Evolutionary conservation across 2,797 vertebrate genomes (phyloP), one percentile per base, ranked within the genome.

Genomic region (Brachymystax lenok): DNA sequence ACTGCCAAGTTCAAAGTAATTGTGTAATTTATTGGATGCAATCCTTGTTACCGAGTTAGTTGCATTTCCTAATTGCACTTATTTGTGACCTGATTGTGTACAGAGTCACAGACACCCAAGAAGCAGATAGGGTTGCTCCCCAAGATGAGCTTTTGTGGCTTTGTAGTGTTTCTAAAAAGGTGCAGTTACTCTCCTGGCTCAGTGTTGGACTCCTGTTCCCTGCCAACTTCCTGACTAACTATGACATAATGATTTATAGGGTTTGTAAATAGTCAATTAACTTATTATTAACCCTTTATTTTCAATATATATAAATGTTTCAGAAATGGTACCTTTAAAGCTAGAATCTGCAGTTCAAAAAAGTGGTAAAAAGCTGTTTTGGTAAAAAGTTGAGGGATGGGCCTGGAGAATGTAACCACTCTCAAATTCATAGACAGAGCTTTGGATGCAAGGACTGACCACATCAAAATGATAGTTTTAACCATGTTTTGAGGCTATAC

Each of bases 1-100:
- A 59, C 50, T 46, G 14, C 35, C 40, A 14, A 30, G 30, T 54
- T 40, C 8, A 24, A 70, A 52, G 27, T 66, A 69, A 70, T 35
- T 69, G 28, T 64, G 56, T 74, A 16, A 30, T 24, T 16, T 24
- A 4, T 40, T 69, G 4, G 21, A 71, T 16, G 68, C 64, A 30
- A 78, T 78, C 63, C 30, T 68, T 75, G 74, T 40, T 14, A 79
- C 54, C 71, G 61, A 67, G 73, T 61, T 75, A 50, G 46, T 56
- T 73, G 64, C 80, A 81, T 35, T 71, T 67, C 21, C 77, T 85
- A 78, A 82, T 70, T 76, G 77, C 54, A 74, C 56, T 68, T 67
- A 78, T 78, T 78, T 74, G 52, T 79, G 69, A 76, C 52, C 71
- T 61, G 71, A 0, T 61, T 83, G 68, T 76, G 72, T 68, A 14